Evolutionary conservation across 2,888 invertebrate species (phyloP).

Genomic region (Callimorpha dominula): DNA sequence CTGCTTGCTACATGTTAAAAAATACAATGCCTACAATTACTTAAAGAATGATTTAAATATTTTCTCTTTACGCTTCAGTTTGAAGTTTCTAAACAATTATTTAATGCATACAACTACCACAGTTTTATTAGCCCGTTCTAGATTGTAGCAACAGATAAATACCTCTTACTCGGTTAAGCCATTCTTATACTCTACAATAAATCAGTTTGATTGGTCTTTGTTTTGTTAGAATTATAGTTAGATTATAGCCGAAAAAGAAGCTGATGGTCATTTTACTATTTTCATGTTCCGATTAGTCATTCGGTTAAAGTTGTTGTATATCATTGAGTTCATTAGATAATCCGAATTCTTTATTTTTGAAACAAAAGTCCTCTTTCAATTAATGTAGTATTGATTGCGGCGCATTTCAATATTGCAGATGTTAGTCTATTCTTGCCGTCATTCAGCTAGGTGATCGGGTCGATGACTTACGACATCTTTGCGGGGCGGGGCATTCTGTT

Average conservation of each 20-base stretch:
- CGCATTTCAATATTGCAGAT: slow-evolving; percentile 6
- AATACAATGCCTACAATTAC: not conserved
- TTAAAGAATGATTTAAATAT: slow-evolving; percentile 9
- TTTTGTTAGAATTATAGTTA: not conserved
- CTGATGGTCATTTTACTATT: not conserved
- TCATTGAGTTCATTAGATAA: not conserved
- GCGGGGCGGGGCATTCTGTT: slow-evolving; percentile 1
- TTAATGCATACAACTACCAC: slow-evolving; percentile 13
- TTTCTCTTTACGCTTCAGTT: slow-evolving; percentile 19
- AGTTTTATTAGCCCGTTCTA: slow-evolving; percentile 20
- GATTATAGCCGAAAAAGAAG: not conserved
- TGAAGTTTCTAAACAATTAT: slow-evolving; percentile 24
- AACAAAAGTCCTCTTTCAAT: not conserved
- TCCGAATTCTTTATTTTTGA: not conserved
- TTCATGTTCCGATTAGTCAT: not conserved
- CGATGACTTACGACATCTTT: slow-evolving; percentile 6
- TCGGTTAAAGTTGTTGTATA: not conserved
- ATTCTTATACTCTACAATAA: slow-evolving; percentile 2
- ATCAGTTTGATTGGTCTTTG: not conserved
- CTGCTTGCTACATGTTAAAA: not conserved
- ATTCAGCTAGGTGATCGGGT: slow-evolving; percentile 1
- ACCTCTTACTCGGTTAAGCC: slow-evolving; percentile 2
- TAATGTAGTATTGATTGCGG: slow-evolving; percentile 11
- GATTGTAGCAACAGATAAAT: slow-evolving; percentile 20
- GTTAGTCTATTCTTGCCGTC: not conserved